A percentile compares a stretch with the other conserved stretches of the same genome.
Conservation (phyloP, 2,113 vertebrate genomes). For the Oncorhynchus kisutch region DNA sequence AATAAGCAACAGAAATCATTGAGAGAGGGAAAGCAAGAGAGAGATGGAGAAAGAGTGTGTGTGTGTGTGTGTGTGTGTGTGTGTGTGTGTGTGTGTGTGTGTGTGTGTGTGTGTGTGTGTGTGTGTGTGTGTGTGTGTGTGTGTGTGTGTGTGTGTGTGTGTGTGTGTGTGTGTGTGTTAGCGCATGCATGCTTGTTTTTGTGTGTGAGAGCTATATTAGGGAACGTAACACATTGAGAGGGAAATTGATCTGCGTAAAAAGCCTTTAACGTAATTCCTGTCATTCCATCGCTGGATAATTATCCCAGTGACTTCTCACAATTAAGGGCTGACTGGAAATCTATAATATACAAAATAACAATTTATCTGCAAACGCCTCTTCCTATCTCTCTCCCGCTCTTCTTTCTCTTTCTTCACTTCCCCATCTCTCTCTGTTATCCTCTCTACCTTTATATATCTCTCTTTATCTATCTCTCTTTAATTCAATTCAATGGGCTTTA, state of each 20-base stretch:
- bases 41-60: not conserved
- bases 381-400: not conserved
- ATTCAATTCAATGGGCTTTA: no score
- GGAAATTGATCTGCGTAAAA: constrained; percentile 32
- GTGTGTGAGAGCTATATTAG: not conserved
- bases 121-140: no score
- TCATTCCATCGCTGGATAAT: constrained; percentile 54
- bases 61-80: no score
- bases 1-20: not conserved
- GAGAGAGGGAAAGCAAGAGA: constrained; percentile 13
- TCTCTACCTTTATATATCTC: not conserved
- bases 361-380: constrained; percentile 44
- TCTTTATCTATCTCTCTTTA: not conserved
- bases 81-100: no score
- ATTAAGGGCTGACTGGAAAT: constrained; percentile 58
- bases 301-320: constrained; percentile 48
- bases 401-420: constrained; percentile 15
- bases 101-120: no score
- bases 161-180: not conserved
- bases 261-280: constrained; percentile 23
- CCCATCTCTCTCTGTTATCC: not conserved
- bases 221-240: constrained; percentile 38
- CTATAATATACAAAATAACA: constrained; percentile 60
- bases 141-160: not conserved
- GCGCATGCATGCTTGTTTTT: not conserved